phyloP scores from a whole-genome alignment of 2,888 invertebrate genomes.

The Schrankia costaestrigalis region DNA sequence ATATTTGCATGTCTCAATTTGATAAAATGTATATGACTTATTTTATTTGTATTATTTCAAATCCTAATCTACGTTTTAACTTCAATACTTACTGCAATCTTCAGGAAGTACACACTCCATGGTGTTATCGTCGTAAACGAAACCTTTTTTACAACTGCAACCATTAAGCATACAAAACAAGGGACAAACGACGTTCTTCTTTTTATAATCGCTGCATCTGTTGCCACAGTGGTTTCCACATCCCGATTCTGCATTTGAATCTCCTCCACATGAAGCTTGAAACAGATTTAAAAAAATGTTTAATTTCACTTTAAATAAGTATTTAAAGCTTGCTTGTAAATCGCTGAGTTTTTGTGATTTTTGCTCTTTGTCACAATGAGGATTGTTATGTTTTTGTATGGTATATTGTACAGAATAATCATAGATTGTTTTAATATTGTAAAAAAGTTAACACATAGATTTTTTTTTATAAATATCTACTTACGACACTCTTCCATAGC shows the following conservation, averaged over 20 bases:
- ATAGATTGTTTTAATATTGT: too few relatives aligned
- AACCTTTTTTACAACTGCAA: constrained; percentile 26
- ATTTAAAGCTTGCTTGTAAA: too few relatives aligned
- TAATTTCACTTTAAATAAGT: background rate
- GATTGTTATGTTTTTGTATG: too few relatives aligned
- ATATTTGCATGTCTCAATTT: too few relatives aligned
- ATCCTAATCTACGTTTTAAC: too few relatives aligned
- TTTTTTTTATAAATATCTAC: too few relatives aligned
- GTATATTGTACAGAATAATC: too few relatives aligned
- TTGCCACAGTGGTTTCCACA: constrained; percentile 22
- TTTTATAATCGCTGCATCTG: constrained; percentile 14
- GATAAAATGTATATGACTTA: too few relatives aligned
- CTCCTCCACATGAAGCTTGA: constrained; percentile 29
- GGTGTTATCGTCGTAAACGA: constrained; percentile 18
- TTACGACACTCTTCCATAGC: constrained; percentile 27
- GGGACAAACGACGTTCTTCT: constrained; percentile 9
- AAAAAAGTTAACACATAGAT: too few relatives aligned
- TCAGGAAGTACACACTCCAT: constrained; percentile 16
- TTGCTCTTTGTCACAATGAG: too few relatives aligned
- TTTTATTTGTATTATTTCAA: too few relatives aligned
- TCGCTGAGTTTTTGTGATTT: too few relatives aligned
- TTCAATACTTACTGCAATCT: constrained; percentile 18
- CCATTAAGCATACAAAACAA: constrained; percentile 13
- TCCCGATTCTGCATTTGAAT: constrained; percentile 14
- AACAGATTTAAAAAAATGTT: background rate